Evolutionary conservation across 2,888 invertebrate species (phyloP).

Genomic region (Brenthis daphne): DNA sequence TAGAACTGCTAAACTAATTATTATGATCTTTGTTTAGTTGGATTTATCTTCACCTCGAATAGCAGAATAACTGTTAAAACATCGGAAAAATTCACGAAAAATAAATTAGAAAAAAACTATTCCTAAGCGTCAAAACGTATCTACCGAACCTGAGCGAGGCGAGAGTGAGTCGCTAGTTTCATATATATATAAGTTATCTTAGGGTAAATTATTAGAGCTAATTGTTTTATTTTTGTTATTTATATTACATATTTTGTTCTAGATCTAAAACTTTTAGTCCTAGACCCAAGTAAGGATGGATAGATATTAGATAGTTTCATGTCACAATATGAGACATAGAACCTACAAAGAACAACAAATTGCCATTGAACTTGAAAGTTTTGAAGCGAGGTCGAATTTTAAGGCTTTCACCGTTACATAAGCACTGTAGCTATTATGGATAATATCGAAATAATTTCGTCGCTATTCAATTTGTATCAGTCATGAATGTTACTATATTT

Average conservation of each 20-base stretch:
- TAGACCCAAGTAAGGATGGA: neutral
- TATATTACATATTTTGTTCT: neutral
- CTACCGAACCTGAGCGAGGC: too few relatives aligned
- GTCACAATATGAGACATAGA: constrained; percentile 3
- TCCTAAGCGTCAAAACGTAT: too few relatives aligned
- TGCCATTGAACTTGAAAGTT: constrained; percentile 31
- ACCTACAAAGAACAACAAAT: constrained; percentile 9
- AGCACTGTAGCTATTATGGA: constrained; percentile 20
- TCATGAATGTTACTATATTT: constrained; percentile 29
- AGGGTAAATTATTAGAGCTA: too few relatives aligned
- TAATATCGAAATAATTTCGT: constrained; percentile 28
- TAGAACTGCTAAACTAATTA: too few relatives aligned
- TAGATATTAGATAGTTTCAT: neutral
- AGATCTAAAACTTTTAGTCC: neutral
- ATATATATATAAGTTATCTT: too few relatives aligned
- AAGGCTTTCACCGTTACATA: constrained; percentile 28
- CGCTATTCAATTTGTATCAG: constrained; percentile 27
- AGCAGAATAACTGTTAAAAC: too few relatives aligned
- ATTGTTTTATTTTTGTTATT: too few relatives aligned
- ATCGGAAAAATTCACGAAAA: too few relatives aligned
- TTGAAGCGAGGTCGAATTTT: constrained; percentile 24
- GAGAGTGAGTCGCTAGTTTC: too few relatives aligned
- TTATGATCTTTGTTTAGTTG: too few relatives aligned
- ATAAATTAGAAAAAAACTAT: too few relatives aligned
- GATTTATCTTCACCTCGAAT: too few relatives aligned